Evolutionary conservation across 2,113 vertebrate species (phyloP).

Genomic region (Eubucco bourcierii): DNA sequence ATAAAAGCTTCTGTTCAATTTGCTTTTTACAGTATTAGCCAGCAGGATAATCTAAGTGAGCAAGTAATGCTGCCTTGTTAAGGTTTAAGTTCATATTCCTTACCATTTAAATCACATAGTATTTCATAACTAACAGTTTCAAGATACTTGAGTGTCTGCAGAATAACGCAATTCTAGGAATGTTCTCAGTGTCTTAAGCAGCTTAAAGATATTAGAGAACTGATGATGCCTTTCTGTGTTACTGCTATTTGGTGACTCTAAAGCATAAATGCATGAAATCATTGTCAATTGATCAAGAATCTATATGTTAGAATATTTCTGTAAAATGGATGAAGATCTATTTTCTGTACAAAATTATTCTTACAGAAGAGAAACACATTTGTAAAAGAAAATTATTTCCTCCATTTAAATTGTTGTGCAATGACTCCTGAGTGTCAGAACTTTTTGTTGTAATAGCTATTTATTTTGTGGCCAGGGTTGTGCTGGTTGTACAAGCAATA

Average conservation of each 20-base stretch:
- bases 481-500: slow-evolving; percentile 46
- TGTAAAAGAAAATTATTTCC: slow-evolving; percentile 73
- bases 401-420: slow-evolving; percentile 74
- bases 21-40: slow-evolving; percentile 31
- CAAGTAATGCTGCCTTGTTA: slow-evolving; percentile 45
- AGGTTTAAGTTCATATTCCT: slow-evolving; percentile 33
- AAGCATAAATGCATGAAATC: not conserved
- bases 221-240: not conserved
- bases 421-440: slow-evolving; percentile 57
- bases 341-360: slow-evolving; percentile 81
- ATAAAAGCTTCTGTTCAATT: slow-evolving; percentile 8
- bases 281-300: slow-evolving; percentile 12
- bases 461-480: slow-evolving; percentile 52
- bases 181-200: not conserved
- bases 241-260: not conserved
- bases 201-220: not conserved
- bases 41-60: slow-evolving; percentile 4
- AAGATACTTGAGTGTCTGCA: slow-evolving; percentile 33
- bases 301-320: slow-evolving; percentile 16
- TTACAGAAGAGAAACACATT: slow-evolving; percentile 70
- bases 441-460: slow-evolving; percentile 52
- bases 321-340: slow-evolving; percentile 72
- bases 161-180: slow-evolving; percentile 15
- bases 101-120: not conserved
- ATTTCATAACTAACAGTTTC: slow-evolving; percentile 18